Conservation (phyloP, 2,888 invertebrate species). For the Junonia oenone region DNA sequence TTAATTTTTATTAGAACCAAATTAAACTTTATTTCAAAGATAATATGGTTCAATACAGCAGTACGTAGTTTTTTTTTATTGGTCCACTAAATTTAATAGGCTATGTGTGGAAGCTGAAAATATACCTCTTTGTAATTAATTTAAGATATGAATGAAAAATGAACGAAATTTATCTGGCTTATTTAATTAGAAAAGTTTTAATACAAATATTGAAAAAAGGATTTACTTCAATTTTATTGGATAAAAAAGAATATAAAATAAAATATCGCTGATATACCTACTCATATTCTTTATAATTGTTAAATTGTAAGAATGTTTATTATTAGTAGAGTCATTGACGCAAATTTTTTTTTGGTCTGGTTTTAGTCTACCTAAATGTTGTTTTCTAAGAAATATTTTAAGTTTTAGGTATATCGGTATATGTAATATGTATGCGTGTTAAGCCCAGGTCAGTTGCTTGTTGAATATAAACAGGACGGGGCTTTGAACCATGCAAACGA, state of each 20-base stretch:
- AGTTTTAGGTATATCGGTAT: not conserved
- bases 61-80: not conserved
- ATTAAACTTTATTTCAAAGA: slow-evolving; percentile 18
- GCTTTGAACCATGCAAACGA: not conserved
- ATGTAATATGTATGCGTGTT: not conserved
- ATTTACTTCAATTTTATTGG: not conserved
- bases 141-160: slow-evolving; percentile 26
- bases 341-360: too few species aligned
- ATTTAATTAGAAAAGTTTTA: not conserved
- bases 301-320: not conserved
- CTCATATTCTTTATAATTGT: not conserved
- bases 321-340: not conserved
- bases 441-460: not conserved
- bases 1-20: too few species aligned
- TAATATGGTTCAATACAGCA: slow-evolving; percentile 5
- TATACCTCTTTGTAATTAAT: slow-evolving; percentile 35
- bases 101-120: slow-evolving; percentile 30
- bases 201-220: not conserved
- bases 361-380: too few species aligned
- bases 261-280: too few species aligned
- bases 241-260: too few species aligned
- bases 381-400: not conserved
- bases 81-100: slow-evolving; percentile 12
- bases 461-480: not conserved
- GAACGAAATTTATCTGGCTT: slow-evolving; percentile 2